Evolutionary conservation across 1,140 invertebrate genomes (phyloP).

Genomic region (Papilio xuthus): DNA sequence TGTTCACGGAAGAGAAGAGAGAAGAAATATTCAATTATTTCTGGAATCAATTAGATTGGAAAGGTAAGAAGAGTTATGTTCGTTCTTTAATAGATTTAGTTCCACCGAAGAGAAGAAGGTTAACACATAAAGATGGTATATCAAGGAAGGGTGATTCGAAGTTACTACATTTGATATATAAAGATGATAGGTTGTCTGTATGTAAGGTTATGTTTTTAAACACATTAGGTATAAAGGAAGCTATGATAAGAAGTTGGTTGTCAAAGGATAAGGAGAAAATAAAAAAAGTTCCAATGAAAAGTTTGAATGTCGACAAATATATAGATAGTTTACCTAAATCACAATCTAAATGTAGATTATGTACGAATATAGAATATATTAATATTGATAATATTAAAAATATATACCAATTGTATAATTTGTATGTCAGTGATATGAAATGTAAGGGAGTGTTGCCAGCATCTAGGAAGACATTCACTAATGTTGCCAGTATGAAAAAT

Average conservation of each 20-base stretch:
- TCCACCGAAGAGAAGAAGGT: slow-evolving; percentile 52
- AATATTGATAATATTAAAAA: slow-evolving; percentile 54
- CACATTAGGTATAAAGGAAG: slow-evolving; percentile 64
- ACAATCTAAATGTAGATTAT: slow-evolving; percentile 53
- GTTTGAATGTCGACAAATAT: slow-evolving; percentile 51
- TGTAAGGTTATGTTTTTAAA: slow-evolving; percentile 62
- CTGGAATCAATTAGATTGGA: slow-evolving; percentile 66
- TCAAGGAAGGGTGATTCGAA: slow-evolving; percentile 59
- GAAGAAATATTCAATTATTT: slow-evolving; percentile 54
- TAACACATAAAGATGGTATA: slow-evolving; percentile 38
- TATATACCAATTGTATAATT: slow-evolving; percentile 53
- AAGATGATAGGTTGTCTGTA: slow-evolving; percentile 48
- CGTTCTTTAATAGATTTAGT: slow-evolving; percentile 53
- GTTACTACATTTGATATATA: slow-evolving; percentile 48
- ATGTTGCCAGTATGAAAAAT: slow-evolving; percentile 52
- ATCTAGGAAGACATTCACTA: slow-evolving; percentile 60
- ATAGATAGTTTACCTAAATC: slow-evolving; percentile 53
- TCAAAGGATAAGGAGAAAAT: slow-evolving; percentile 41
- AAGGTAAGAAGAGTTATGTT: slow-evolving; percentile 54
- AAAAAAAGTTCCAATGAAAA: slow-evolving; percentile 51
- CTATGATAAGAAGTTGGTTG: slow-evolving; percentile 59
- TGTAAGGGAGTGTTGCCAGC: slow-evolving; percentile 44
- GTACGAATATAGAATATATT: slow-evolving; percentile 48
- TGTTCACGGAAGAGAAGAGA: slow-evolving; percentile 48
- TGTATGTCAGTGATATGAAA: slow-evolving; percentile 54